These are phyloP conservation scores for Anthopleura xanthogrammica DNA, from an alignment of 92 coral and sea anemone species.

Conservation along the genomic window DNA sequence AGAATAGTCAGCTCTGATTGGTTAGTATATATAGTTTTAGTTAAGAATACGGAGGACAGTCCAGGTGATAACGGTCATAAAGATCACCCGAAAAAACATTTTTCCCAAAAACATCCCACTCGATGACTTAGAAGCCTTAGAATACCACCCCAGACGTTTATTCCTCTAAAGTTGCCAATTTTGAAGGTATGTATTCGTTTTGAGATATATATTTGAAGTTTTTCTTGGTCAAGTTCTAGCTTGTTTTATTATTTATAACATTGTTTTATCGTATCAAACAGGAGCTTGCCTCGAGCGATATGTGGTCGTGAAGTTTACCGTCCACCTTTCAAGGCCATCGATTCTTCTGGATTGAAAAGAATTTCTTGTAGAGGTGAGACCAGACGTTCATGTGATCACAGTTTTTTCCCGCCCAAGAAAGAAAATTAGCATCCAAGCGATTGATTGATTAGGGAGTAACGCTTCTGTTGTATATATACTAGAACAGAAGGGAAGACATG, in stretches of 20 bases:
- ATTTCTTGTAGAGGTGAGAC: background rate
- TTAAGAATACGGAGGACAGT: background rate
- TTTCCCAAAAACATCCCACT: background rate
- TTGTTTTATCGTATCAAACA: background rate
- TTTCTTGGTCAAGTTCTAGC: background rate
- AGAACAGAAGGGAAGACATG: conserved; percentile 28
- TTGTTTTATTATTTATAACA: background rate
- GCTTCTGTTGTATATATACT: background rate
- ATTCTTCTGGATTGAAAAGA: background rate
- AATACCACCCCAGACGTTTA: background rate
- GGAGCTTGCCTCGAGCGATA: background rate
- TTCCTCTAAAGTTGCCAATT: background rate
- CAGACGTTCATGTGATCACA: background rate
- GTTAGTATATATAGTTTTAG: background rate
- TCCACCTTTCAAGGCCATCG: background rate
- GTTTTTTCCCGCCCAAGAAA: background rate
- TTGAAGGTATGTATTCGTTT: background rate
- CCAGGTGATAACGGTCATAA: conserved; percentile 32
- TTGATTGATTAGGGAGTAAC: background rate
- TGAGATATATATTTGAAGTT: background rate
- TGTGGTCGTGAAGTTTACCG: conserved; percentile 24
- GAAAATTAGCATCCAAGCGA: background rate
- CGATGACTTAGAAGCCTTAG: background rate
- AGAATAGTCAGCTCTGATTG: background rate
- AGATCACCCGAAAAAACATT: background rate